These are phyloP conservation scores for Drosophila pachea DNA, from an alignment of 1,140 invertebrate genomes.

Conservation along the genomic window DNA sequence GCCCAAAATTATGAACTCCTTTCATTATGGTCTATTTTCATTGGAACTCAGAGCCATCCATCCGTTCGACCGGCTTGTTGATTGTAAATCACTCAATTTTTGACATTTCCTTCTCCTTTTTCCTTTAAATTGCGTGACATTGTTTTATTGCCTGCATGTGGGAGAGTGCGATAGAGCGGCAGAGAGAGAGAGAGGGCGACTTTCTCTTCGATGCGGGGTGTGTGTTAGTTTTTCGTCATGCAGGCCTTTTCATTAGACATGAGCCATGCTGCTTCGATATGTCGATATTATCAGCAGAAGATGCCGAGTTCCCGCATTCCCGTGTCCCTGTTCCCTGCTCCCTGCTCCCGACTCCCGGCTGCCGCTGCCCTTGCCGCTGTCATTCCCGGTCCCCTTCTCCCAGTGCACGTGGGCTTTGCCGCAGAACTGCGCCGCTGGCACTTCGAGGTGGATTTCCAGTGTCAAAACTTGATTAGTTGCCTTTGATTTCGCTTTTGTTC, in stretches of 20 bases:
- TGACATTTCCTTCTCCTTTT: conserved; percentile 61
- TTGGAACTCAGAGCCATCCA: conserved; percentile 42
- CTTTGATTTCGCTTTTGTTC: conserved; percentile 54
- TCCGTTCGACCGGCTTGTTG: conserved; percentile 38
- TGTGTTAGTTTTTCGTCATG: conserved; percentile 45
- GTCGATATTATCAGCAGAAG: conserved; percentile 13
- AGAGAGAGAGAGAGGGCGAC: background rate
- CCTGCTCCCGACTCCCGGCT: too few relatives aligned
- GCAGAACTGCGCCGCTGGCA: conserved; percentile 46
- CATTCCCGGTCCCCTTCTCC: background rate
- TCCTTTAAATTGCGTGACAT: conserved; percentile 75
- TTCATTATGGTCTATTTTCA: conserved; percentile 56
- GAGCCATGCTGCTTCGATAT: conserved; percentile 29
- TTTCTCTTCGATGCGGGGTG: conserved; percentile 25
- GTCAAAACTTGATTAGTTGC: conserved; percentile 74
- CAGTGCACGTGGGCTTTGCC: conserved; percentile 14
- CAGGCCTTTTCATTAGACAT: conserved; percentile 60
- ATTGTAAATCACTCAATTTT: conserved; percentile 78
- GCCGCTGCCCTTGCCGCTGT: too few relatives aligned
- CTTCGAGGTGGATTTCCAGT: conserved; percentile 67
- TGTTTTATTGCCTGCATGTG: conserved; percentile 65
- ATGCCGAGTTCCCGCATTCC: conserved; percentile 20
- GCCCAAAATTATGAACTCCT: conserved; percentile 66
- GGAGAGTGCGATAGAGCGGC: background rate
- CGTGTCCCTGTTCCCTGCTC: background rate